Base-by-base conservation (phyloP, 2,113 vertebrate genomes). In the Brachypodius melanocephalos region DNA sequence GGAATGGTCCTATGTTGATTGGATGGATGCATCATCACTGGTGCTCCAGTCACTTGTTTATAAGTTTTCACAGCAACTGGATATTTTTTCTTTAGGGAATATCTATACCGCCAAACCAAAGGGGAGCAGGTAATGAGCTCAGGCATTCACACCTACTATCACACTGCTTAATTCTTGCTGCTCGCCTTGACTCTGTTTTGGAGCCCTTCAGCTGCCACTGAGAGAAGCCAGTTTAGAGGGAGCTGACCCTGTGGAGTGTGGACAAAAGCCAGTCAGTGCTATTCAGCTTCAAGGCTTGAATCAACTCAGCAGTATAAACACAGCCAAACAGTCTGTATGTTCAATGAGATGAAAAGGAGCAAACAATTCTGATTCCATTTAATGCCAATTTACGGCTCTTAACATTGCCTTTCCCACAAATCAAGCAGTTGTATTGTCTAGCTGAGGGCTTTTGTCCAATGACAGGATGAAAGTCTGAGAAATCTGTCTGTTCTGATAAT, bases 321-420 rank as follows among this genome's bases (percentile, higher is more conserved):
- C 74, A 94, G 90, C 88, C 90, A 84, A 91, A 62, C 31, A 58
- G 94, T 74, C 79, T 95, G 94, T 73, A 66, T 71, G 72, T 66
- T 93, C 88, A 93, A 26, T 45, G 72, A 86, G 72, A 92, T 88
- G 90, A 86, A 93, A 96, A 94, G 86, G 48, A 97, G 71, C 92
- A 88, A 97, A 85, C 83, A 69, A 71, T 77, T 90, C 90, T 51
- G 48, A 92, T 88, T 88, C 72, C 75, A 48, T 80, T 84, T 92
- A 94, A 88, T 74, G 57, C 68, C 68, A 86, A 7, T 88, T 90
- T 86, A 88, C 12, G 15, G 72, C 65, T 89, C 73, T 74, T 84
- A 84, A 77, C 68, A 29, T 59, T 1, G 14, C 54, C 82, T 88
- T 93, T 91, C 88, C 82, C 96, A 85, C 82, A 91, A 67, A 76